These are phyloP conservation scores for Diachasma alloeum DNA, from an alignment of 1,140 invertebrate species.

Conservation along the genomic window DNA sequence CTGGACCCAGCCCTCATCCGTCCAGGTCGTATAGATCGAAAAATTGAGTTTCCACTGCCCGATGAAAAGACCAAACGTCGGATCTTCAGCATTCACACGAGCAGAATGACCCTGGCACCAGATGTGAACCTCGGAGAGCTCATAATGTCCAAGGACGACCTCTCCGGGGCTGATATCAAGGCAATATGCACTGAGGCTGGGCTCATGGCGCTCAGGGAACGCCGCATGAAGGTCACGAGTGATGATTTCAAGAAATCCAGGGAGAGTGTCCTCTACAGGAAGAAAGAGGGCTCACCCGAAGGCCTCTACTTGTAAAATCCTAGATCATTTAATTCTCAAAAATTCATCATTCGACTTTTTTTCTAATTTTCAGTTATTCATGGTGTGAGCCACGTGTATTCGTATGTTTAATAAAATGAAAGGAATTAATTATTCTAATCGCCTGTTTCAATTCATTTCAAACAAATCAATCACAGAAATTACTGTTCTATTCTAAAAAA, in stretches of 20 bases:
- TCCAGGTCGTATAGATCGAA: constrained; percentile 98
- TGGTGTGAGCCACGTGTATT: background rate
- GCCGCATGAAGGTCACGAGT: constrained; percentile 99
- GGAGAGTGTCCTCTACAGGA: constrained; percentile 98
- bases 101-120: constrained; percentile 95
- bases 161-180: constrained; percentile 95
- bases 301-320: constrained; percentile 92
- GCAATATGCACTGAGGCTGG: constrained; percentile 99
- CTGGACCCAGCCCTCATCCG: constrained; percentile 98
- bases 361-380: background rate
- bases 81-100: constrained; percentile 99
- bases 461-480: no score
- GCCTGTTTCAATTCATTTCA: no score
- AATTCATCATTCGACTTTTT: constrained; percentile 24
- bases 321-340: constrained; percentile 10
- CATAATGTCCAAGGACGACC: constrained; percentile 99
- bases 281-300: constrained; percentile 99
- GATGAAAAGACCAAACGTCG: constrained; percentile 99
- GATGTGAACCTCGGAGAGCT: constrained; percentile 98
- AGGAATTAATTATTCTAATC: background rate
- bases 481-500: no score
- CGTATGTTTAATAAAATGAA: constrained; percentile 1
- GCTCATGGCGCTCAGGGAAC: constrained; percentile 94
- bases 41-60: constrained; percentile 99
- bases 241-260: constrained; percentile 99